phyloP scores from a whole-genome alignment of 53 echinoderm and acorn worm genomes.

The Mesocentrotus franciscanus region DNA sequence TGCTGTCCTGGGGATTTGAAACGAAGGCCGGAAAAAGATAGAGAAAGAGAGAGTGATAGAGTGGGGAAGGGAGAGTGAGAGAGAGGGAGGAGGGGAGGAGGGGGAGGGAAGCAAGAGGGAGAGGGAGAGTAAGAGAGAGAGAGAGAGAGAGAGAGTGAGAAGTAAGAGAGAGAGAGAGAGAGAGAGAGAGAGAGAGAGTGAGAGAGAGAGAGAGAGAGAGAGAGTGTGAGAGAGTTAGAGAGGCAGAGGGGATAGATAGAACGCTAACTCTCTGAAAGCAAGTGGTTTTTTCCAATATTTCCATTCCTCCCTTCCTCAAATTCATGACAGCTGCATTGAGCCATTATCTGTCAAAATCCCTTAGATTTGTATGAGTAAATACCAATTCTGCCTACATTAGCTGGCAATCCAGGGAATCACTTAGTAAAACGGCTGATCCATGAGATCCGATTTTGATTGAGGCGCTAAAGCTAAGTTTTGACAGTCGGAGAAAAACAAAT shows the following conservation, averaged over 20 bases:
- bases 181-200: neutral
- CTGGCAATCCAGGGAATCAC: neutral
- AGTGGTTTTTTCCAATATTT: neutral
- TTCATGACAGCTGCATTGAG: neutral
- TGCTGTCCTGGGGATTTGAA: neutral
- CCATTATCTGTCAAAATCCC: neutral
- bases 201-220: neutral
- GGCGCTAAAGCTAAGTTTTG: neutral
- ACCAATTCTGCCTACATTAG: neutral
- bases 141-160: neutral
- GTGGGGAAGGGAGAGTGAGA: neutral
- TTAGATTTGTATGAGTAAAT: neutral
- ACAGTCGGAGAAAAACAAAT: slow-evolving; percentile 22
- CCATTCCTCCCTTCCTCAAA: neutral
- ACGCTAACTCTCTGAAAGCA: too few species aligned
- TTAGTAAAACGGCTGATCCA: neutral
- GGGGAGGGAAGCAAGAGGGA: neutral
- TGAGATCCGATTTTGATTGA: slow-evolving; percentile 8
- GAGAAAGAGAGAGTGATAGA: neutral
- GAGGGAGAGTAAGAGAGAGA: neutral
- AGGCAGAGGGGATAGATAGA: neutral
- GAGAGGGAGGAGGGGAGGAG: too few species aligned
- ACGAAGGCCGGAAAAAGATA: neutral
- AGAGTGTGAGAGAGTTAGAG: neutral
- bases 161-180: neutral